These are phyloP conservation scores for Agrypnus murinus DNA, from an alignment of 2,888 invertebrate species.

Conservation along the genomic window DNA sequence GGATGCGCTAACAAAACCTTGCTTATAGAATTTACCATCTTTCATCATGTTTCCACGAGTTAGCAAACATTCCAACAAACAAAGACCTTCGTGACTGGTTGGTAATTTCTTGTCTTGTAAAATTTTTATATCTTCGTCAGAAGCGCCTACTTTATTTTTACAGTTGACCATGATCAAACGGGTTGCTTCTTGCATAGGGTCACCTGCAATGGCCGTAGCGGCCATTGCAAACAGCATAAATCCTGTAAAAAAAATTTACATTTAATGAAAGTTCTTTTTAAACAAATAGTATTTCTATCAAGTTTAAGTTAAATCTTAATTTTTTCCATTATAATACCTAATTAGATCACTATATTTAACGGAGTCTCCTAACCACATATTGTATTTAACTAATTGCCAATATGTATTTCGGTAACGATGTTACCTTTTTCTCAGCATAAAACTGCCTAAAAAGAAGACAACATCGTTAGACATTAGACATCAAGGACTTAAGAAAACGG, in stretches of 20 bases:
- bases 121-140: constrained; percentile 63
- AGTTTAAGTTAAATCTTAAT: no score
- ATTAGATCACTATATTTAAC: no score
- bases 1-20: constrained; percentile 62
- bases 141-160: constrained; percentile 63
- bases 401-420: no score
- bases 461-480: no score
- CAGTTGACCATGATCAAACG: constrained; percentile 60
- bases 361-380: no score
- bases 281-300: not conserved
- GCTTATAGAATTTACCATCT: constrained; percentile 64
- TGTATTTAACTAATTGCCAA: no score
- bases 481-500: no score
- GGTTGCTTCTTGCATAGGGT: constrained; percentile 55
- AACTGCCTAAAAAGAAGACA: no score
- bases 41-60: constrained; percentile 64
- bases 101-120: constrained; percentile 63
- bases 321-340: no score
- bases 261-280: not conserved
- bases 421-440: no score
- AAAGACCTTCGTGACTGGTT: constrained; percentile 62
- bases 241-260: constrained; percentile 11
- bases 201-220: constrained; percentile 4
- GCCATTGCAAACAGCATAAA: constrained; percentile 19
- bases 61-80: constrained; percentile 67